Conservation (phyloP, 2,797 vertebrate genomes). For the Ptychadena robeensis region DNA sequence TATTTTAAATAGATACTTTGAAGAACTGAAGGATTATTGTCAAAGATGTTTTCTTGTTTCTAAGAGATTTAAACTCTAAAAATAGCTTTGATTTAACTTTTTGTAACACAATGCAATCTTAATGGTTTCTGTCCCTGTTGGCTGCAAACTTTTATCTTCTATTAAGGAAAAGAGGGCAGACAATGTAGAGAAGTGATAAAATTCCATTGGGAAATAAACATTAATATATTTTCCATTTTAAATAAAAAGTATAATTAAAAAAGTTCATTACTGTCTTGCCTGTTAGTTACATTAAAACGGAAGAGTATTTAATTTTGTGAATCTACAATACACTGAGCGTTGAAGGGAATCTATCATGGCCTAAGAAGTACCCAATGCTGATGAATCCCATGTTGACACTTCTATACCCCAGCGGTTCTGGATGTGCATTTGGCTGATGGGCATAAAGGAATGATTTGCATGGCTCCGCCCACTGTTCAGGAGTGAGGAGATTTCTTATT, state of each 20-base stretch:
- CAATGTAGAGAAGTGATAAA: background rate
- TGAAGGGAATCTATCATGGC: too few species aligned
- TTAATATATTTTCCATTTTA: slow-evolving; percentile 1
- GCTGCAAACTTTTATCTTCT: background rate
- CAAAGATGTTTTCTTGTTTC: background rate
- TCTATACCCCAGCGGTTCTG: too few species aligned
- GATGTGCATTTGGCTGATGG: too few species aligned
- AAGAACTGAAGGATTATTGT: background rate
- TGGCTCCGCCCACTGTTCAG: too few species aligned
- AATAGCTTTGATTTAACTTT: background rate
- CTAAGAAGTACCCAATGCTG: too few species aligned
- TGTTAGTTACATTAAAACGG: background rate
- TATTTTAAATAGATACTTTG: background rate
- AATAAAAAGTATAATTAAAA: slow-evolving; percentile 31
- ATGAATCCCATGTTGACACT: too few species aligned
- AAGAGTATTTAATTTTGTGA: slow-evolving; percentile 19
- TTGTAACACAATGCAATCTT: background rate
- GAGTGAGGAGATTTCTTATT: too few species aligned
- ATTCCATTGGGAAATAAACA: slow-evolving; percentile 9
- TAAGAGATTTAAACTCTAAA: background rate
- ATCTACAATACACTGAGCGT: background rate
- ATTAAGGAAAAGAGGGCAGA: slow-evolving; percentile 10
- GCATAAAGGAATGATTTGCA: too few species aligned
- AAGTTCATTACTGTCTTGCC: slow-evolving; percentile 11
- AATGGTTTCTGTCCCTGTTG: slow-evolving; percentile 1